Conservation (phyloP, 2,888 invertebrate species). For the Euclidia mi region DNA sequence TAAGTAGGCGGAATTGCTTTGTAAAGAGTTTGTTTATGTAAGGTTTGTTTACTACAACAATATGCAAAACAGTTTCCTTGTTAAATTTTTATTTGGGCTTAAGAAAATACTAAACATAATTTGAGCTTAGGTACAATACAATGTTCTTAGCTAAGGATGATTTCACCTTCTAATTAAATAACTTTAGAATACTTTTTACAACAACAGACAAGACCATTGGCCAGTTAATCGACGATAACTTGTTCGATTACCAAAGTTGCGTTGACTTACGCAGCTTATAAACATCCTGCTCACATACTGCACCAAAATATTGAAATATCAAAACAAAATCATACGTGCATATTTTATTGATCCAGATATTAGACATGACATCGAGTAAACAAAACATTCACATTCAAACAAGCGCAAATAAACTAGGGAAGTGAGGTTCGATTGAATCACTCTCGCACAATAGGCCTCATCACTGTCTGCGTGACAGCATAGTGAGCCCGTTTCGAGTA, state of each 20-base stretch:
- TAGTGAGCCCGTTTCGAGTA: conserved; percentile 75
- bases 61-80: conserved; percentile 38
- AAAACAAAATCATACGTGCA: neutral
- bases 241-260: too few relatives aligned
- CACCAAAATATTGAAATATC: neutral
- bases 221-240: too few relatives aligned
- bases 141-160: too few relatives aligned
- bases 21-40: conserved; percentile 71
- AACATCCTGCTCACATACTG: too few relatives aligned
- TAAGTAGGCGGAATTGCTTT: conserved; percentile 78
- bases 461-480: conserved; percentile 76
- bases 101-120: neutral
- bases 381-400: conserved; percentile 71
- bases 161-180: too few relatives aligned
- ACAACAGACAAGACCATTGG: too few relatives aligned
- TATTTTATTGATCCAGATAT: conserved; percentile 37
- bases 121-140: too few relatives aligned
- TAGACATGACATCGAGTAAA: conserved; percentile 63
- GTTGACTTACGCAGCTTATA: too few relatives aligned
- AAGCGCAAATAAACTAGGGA: conserved; percentile 73
- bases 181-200: too few relatives aligned
- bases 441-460: conserved; percentile 82
- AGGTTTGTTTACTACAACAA: conserved; percentile 61
- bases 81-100: conserved; percentile 26
- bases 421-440: conserved; percentile 79